Base-by-base conservation (phyloP, 2,113 vertebrate genomes). In the Prionailurus viverrinus region DNA sequence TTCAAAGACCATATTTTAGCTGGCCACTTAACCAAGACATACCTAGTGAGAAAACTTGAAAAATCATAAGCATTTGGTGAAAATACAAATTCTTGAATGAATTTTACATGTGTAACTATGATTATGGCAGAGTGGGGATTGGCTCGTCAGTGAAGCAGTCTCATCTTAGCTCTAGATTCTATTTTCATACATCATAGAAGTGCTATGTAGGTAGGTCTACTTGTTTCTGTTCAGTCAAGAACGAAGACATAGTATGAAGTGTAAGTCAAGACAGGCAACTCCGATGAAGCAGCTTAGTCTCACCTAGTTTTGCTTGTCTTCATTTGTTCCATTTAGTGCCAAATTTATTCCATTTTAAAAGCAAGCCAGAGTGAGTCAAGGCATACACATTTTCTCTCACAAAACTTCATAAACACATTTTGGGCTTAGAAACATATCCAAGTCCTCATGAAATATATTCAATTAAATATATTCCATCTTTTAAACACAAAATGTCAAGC, bases 111-210 rank as follows among this genome's bases (percentile, higher is more conserved):
- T 96, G 3, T 92, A 93, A 91, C 45, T 91, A 69, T 84, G 61
- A 90, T 95, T 87, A 80, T 82, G 81, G 33, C 90, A 94, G 92
- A 83, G 39, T 90, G 61, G 29, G 14, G 51, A 82, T 29, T 96
- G 87, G 61, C 71, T 97, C 45, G 65, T 87, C 33, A 65, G 33
- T 89, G 68, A 89, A 84, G 51, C n/a, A 48, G 71, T 53, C 96
- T 89, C 80, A 36, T 76, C 95, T 83, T 96, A 85, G 48, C 78
- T 97, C 63, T 87, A 93, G 91, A 96, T 88, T 97, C 96, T 97
- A 88, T 98, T 96, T 98, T 96, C 95, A 74, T 97, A 92, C 55
- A 81, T 97, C 48, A 93, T 86, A 33, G 80, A 96, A 94, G 71
- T 96, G 25, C 91, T 97, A 11, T 89, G 92, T 95, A 83, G 84